Evolutionary conservation across 2,113 vertebrate species (phyloP).

Genomic region (Petroica traversi): DNA sequence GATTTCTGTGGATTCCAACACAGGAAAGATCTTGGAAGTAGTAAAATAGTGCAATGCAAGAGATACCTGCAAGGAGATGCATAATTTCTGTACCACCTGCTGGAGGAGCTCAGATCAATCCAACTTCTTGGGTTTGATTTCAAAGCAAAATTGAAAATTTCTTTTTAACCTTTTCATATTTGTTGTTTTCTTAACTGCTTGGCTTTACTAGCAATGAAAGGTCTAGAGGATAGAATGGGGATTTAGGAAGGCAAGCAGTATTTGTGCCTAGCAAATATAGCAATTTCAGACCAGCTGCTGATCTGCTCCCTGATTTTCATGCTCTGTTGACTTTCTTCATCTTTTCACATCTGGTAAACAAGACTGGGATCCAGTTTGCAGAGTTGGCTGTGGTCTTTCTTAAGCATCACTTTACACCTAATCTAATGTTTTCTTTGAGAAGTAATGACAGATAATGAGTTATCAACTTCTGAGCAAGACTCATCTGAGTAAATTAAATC

Average conservation of each 20-base stretch:
- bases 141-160: background rate
- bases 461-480: background rate
- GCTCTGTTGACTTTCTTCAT: background rate
- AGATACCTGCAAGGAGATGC: background rate
- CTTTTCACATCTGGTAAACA: background rate
- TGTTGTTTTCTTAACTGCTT: background rate
- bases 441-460: background rate
- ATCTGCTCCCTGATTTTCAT: background rate
- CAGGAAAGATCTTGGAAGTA: background rate
- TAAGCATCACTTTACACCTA: background rate
- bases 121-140: background rate
- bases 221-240: background rate
- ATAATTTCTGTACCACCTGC: background rate
- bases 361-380: background rate
- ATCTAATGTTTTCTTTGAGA: background rate
- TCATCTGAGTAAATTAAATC: background rate
- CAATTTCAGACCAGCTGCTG: background rate
- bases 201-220: background rate
- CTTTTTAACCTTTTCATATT: background rate
- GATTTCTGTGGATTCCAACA: slow-evolving; percentile 24
- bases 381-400: background rate
- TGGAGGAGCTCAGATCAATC: background rate
- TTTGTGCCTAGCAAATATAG: background rate
- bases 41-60: background rate
- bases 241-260: background rate